Evolutionary conservation across 2,888 invertebrate species (phyloP), one percentile per base, ranked within the genome.

Genomic region (Cephus rjabovi): DNA sequence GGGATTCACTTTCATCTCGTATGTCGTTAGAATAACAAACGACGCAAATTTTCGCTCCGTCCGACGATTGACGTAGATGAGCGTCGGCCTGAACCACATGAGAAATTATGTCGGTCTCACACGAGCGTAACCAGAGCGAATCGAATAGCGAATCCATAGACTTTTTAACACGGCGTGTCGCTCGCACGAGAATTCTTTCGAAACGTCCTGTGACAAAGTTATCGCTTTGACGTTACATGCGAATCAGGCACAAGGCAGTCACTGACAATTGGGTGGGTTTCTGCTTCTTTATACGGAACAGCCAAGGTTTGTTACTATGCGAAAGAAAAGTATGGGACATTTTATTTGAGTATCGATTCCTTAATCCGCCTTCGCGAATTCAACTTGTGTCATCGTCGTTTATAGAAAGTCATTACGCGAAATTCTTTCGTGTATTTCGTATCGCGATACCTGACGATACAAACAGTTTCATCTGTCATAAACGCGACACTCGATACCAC

Each of bases 1-100:
- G 77, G 79, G 81, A 83, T 86, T 86, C 85, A 83, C 85, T 86
- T 86, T 86, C 85, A 81, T 86, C 79, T 74, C 56, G 79, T 77
- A 79, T 81, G 83, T 81, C 82, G 79, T 81, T 82, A 76, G 83
- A 86, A 86, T 88, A 84, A 81, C 79, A 84, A 85, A 77, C 79
- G 75, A 69, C 69, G 37, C 75, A 76, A 79, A 82, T 85, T 85
- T 85, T 85, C 83, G 83, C 81, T 79, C 68, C 77, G 74, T 78
- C 23, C 73, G 73, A 31, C 75, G 79, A 23, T 56, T 34, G 73
- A 73, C 74, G 35, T 75, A 34, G 76, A 74, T 71, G 31, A 33
- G 12, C 71, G 71, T 34, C 79, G 79, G 34, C 79, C 80, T 73
- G 76, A 76, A 74, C 34, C 31, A 34, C 34, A 33, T 34, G 81